phyloP scores from a whole-genome alignment of 2,113 vertebrate genomes.

The Neogale vison region DNA sequence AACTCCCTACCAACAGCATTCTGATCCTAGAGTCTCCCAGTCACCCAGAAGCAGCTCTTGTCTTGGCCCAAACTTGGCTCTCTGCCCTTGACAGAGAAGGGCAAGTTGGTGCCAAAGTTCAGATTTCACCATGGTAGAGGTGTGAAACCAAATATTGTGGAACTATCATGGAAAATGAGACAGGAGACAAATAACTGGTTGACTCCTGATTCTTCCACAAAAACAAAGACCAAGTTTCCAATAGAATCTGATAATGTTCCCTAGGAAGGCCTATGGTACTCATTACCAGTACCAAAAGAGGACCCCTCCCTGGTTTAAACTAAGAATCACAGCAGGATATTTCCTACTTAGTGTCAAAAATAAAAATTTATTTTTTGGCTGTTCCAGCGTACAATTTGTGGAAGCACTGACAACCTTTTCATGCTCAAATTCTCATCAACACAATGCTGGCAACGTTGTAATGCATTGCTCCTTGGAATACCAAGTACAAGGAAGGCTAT shows the following conservation, averaged over 20 bases:
- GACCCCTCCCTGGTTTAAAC: background rate
- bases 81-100: background rate
- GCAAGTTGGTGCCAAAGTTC: background rate
- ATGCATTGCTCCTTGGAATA: too few relatives aligned
- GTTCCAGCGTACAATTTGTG: background rate
- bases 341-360: background rate
- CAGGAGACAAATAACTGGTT: background rate
- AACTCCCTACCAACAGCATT: background rate
- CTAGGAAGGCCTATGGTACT: background rate
- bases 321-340: background rate
- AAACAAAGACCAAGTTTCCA: background rate
- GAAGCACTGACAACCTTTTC: background rate
- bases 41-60: background rate
- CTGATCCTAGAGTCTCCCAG: background rate
- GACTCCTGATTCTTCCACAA: background rate
- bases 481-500: too few relatives aligned
- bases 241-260: background rate
- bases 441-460: too few relatives aligned
- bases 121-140: background rate
- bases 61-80: too few relatives aligned
- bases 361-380: background rate
- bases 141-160: background rate
- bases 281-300: too few relatives aligned
- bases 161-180: background rate
- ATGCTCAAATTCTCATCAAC: too few relatives aligned